Base-by-base conservation (phyloP, 2,888 invertebrate species). In the Amblyjoppa proteus region DNA sequence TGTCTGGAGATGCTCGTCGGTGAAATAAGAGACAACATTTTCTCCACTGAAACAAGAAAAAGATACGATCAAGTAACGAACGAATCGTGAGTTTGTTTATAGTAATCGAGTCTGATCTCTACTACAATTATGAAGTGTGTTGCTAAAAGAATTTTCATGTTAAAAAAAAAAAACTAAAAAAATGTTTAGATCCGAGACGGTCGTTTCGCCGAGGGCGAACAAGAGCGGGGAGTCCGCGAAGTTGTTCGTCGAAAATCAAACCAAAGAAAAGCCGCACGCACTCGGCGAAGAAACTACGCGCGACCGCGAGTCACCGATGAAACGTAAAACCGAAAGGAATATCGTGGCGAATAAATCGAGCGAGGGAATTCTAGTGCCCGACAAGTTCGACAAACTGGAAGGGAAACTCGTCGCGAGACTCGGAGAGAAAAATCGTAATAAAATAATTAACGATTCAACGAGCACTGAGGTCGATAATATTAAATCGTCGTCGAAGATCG, bases 21-120 rank as follows among this genome's bases (percentile, higher is more conserved):
- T 25, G 88, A 90, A 70, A 89, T 90, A 84, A 82, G 89, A 68
- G 84, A 64, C 28, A 89, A 88, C 71, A 87, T 90, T 86, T 89
- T 90, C 41, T 5, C 20, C 3, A 73, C 83, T 0, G 34, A 53
- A 70, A 9, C 71, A 75, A 74, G 71, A 34, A 75, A 81, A 28
- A 25, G 25, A 28, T 58, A 25, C 25, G 58, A 28, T 58, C 28
- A 25, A 58, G 9, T 58, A 58, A 58, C 28, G 25, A 58, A 66
- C 51, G 74, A 70, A 58, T 58, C 58, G 83, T 79, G 49, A 83
- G 71, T 38, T 25, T 25, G 38, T 73, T 49, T 53, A 75, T 51
- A 58, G 38, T 25, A 56, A 71, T 71, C 34, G 6, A 38, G 4
- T 13, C 28, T 31, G 56, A 61, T 41, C n/a, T 28, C 41, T 16